These are phyloP conservation scores for Pyrrhia umbra DNA, from an alignment of 2,888 invertebrate genomes.

Conservation along the genomic window DNA sequence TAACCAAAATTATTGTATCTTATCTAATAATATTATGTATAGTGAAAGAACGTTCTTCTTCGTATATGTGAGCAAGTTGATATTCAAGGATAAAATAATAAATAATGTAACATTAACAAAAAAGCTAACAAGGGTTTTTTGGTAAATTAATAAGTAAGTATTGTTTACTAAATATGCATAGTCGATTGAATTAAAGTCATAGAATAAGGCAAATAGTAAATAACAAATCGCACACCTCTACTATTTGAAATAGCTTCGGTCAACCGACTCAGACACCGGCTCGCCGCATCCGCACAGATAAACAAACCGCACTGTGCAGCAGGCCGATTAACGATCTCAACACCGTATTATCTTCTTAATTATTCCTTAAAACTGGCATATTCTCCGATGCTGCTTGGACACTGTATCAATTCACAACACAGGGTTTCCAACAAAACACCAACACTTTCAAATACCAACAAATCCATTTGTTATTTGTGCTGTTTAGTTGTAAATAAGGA, in stretches of 20 bases:
- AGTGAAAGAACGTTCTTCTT: neutral
- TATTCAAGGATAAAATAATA: neutral
- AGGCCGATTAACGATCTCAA: slow-evolving; percentile 14
- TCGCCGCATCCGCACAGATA: slow-evolving; percentile 39
- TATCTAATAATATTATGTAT: slow-evolving; percentile 11
- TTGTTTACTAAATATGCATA: slow-evolving; percentile 7
- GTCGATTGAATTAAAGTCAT: neutral
- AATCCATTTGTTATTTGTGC: slow-evolving; percentile 48
- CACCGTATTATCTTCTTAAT: slow-evolving; percentile 23
- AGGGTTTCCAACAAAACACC: slow-evolving; percentile 41
- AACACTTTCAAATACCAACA: slow-evolving; percentile 45
- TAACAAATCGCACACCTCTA: slow-evolving; percentile 32
- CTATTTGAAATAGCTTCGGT: slow-evolving; percentile 37
- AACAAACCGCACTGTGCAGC: slow-evolving; percentile 50
- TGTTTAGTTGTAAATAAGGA: slow-evolving; percentile 42
- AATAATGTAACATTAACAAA: too few relatives aligned
- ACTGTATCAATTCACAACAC: slow-evolving; percentile 54
- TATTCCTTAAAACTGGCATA: slow-evolving; percentile 15
- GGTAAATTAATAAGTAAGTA: slow-evolving; percentile 1
- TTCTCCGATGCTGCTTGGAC: slow-evolving; percentile 19
- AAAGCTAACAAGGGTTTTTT: neutral
- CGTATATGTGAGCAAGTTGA: neutral
- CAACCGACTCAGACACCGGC: slow-evolving; percentile 36
- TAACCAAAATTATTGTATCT: slow-evolving; percentile 23
- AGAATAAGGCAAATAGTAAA: neutral